phyloP scores from a whole-genome alignment of 2,888 invertebrate genomes.

The Matsumyia berberina region DNA sequence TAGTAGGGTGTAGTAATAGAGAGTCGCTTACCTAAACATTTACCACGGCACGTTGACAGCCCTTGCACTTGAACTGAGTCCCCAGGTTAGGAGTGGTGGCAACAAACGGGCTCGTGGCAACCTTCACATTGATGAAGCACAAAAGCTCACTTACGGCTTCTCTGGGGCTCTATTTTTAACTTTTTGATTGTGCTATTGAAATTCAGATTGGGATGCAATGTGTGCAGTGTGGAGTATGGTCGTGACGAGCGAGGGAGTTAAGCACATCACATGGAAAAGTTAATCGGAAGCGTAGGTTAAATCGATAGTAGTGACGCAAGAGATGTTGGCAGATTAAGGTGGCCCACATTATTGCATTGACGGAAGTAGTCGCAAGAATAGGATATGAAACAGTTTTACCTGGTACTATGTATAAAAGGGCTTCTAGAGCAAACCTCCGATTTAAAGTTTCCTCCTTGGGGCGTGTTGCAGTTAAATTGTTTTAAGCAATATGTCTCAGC shows the following conservation, averaged over 20 bases:
- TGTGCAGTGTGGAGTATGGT: conserved; percentile 43
- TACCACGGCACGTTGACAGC: conserved; percentile 38
- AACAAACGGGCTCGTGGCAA: conserved; percentile 67
- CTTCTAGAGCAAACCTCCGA: too few species aligned
- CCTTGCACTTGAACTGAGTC: conserved; percentile 73
- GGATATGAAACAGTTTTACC: too few species aligned
- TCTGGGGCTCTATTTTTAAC: conserved; percentile 39
- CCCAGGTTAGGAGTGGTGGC: conserved; percentile 15
- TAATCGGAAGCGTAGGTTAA: background rate
- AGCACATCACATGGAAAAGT: background rate
- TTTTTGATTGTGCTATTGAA: background rate
- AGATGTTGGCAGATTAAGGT: too few species aligned
- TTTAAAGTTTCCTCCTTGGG: too few species aligned
- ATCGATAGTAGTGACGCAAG: conserved; percentile 18
- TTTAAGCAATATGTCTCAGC: too few species aligned
- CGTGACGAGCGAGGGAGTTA: background rate
- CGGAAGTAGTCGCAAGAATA: too few species aligned
- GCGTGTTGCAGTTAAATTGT: too few species aligned
- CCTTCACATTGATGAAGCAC: conserved; percentile 60
- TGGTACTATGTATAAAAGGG: too few species aligned
- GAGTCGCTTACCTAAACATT: conserved; percentile 4
- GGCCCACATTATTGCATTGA: background rate
- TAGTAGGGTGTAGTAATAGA: conserved; percentile 37
- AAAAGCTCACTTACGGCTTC: conserved; percentile 49
- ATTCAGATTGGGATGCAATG: conserved; percentile 41